phyloP scores from a whole-genome alignment of 2,797 vertebrate genomes.

The Lepus oiostolus region DNA sequence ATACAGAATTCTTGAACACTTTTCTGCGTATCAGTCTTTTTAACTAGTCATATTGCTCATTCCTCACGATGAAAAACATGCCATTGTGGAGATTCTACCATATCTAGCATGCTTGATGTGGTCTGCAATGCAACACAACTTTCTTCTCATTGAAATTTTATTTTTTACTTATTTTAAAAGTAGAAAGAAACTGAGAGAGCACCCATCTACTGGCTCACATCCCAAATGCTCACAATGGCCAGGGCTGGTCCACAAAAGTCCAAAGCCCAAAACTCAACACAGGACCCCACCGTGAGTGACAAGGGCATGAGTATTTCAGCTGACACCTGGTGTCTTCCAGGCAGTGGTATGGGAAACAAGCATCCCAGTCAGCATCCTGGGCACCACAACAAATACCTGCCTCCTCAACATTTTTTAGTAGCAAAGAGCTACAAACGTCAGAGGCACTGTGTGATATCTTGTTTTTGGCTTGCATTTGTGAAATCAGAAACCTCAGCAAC shows the following conservation, averaged over 20 bases:
- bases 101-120: not conserved
- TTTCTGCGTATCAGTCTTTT: not conserved
- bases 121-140: not conserved
- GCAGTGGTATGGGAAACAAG: too few relatives aligned
- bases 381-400: too few relatives aligned
- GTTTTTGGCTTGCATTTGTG: not conserved
- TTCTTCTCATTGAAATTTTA: too few relatives aligned
- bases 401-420: not conserved
- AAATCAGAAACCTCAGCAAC: not conserved
- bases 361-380: too few relatives aligned
- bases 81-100: not conserved
- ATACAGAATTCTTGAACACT: not conserved
- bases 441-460: not conserved
- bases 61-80: not conserved
- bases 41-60: conserved; percentile 17
- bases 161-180: not conserved
- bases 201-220: too few relatives aligned
- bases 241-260: too few relatives aligned
- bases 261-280: too few relatives aligned
- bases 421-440: not conserved
- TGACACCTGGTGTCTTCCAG: too few relatives aligned
- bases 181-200: too few relatives aligned
- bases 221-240: too few relatives aligned
- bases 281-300: too few relatives aligned
- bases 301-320: too few relatives aligned